A percentile compares a stretch with the other conserved stretches of the same genome.
phyloP scores from a whole-genome alignment of 2,888 invertebrate genomes.

The Vanessa cardui region DNA sequence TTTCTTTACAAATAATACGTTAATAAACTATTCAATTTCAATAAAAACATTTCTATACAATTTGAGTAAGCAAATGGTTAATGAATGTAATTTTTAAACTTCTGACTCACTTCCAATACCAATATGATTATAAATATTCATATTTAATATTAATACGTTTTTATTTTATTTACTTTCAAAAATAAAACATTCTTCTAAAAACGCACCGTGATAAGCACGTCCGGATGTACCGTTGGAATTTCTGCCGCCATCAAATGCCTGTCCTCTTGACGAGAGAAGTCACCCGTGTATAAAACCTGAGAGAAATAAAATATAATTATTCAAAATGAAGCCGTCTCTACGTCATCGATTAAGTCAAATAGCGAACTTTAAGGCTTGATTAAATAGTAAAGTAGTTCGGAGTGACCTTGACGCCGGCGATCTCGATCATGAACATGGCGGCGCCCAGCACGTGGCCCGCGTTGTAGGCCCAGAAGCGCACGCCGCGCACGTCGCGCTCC shows the following conservation, averaged over 20 bases:
- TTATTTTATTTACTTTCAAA: background rate
- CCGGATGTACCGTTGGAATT: slow-evolving; percentile 97
- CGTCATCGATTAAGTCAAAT: too few species aligned
- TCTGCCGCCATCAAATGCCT: slow-evolving; percentile 99
- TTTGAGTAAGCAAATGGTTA: too few species aligned
- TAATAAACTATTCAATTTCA: too few species aligned
- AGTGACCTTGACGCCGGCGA: slow-evolving; percentile 95
- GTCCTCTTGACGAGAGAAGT: slow-evolving; percentile 99
- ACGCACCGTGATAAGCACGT: slow-evolving; percentile 95
- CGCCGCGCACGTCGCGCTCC: slow-evolving; percentile 97
- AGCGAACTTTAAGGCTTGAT: too few species aligned
- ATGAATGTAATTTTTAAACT: too few species aligned
- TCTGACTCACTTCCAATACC: too few species aligned
- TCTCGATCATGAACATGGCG: slow-evolving; percentile 99
- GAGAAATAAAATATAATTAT: background rate
- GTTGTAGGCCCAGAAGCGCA: slow-evolving; percentile 99
- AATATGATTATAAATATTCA: too few species aligned
- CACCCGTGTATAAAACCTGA: slow-evolving; percentile 96
- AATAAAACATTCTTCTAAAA: background rate
- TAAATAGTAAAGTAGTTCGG: too few species aligned
- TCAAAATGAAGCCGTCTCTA: too few species aligned
- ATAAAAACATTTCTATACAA: too few species aligned
- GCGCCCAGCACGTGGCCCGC: slow-evolving; percentile 99
- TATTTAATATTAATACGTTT: too few species aligned
- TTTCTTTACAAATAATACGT: too few species aligned